Evolutionary conservation across 30 jellyfish, hydroid and myxozoan species (phyloP).

Genomic region (Turritopsis dohrnii): DNA sequence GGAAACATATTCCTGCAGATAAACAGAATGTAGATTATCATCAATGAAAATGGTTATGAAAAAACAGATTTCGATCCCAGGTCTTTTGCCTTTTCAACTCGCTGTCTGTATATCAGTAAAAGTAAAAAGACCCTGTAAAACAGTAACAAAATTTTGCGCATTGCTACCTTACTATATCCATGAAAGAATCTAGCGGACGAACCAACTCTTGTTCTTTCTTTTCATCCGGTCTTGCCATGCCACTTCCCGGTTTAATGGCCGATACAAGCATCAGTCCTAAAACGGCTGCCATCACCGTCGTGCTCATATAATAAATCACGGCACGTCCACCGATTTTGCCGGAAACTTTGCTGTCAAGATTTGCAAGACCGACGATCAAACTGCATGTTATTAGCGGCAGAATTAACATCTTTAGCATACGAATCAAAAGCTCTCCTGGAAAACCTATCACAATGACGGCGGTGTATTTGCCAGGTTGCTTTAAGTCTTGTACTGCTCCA

Average conservation of each 20-base stretch:
- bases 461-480: conserved; percentile 73
- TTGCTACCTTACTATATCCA: conserved; percentile 69
- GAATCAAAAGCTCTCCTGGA: conserved; percentile 82
- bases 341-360: conserved; percentile 65
- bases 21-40: neutral
- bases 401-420: conserved; percentile 67
- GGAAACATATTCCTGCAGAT: conserved; percentile 94
- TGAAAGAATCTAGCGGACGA: conserved; percentile 78
- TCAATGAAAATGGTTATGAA: too few relatives aligned
- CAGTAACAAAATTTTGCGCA: neutral
- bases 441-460: conserved; percentile 67
- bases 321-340: conserved; percentile 90
- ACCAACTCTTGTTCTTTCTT: conserved; percentile 48
- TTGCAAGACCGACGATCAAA: conserved; percentile 76
- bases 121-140: neutral
- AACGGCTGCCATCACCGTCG: conserved; percentile 80
- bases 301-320: conserved; percentile 54
- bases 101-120: too few relatives aligned
- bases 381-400: conserved; percentile 84
- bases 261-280: conserved; percentile 80
- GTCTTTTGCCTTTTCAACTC: too few relatives aligned
- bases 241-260: conserved; percentile 81
- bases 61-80: too few relatives aligned
- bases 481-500: conserved; percentile 46
- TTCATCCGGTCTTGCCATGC: conserved; percentile 52